Conservation (phyloP, 2,797 vertebrate species). For the Serranus cabrilla region DNA sequence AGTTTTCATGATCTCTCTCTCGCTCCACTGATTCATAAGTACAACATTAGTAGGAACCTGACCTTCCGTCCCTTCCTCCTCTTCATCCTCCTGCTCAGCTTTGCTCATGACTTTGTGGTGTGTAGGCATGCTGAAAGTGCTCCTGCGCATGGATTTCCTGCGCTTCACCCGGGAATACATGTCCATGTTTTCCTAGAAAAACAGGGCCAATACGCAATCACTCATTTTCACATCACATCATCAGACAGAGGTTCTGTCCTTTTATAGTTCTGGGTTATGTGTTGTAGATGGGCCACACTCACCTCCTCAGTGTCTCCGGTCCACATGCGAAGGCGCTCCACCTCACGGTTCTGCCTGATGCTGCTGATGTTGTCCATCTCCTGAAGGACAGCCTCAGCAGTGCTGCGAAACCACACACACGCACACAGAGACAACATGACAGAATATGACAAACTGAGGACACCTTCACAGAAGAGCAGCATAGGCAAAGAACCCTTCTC, state of each 20-base stretch:
- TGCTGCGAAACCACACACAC: conserved; percentile 80
- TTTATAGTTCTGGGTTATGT: neutral
- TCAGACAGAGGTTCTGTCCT: neutral
- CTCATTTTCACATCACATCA: neutral
- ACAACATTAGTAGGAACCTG: conserved; percentile 20
- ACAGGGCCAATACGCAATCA: neutral
- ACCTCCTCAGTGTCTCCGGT: conserved; percentile 96
- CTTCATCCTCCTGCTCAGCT: conserved; percentile 91
- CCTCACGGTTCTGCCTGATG: conserved; percentile 95
- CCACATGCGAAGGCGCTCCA: conserved; percentile 98
- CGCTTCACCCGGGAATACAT: conserved; percentile 99
- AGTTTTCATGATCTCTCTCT: conserved; percentile 1
- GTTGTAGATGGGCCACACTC: conserved; percentile 62
- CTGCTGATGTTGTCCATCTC: conserved; percentile 99
- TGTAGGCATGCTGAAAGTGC: conserved; percentile 93
- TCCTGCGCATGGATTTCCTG: conserved; percentile 95
- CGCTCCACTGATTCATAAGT: conserved; percentile 16
- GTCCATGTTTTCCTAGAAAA: conserved; percentile 97
- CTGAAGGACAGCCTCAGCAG: conserved; percentile 98
- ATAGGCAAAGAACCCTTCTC: neutral
- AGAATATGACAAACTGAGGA: too few species aligned
- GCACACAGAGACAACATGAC: neutral
- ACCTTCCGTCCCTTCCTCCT: conserved; percentile 92
- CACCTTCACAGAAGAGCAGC: neutral
- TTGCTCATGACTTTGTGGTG: conserved; percentile 97